phyloP scores from a whole-genome alignment of 1,140 invertebrate species.

The Latrodectus geometricus region DNA sequence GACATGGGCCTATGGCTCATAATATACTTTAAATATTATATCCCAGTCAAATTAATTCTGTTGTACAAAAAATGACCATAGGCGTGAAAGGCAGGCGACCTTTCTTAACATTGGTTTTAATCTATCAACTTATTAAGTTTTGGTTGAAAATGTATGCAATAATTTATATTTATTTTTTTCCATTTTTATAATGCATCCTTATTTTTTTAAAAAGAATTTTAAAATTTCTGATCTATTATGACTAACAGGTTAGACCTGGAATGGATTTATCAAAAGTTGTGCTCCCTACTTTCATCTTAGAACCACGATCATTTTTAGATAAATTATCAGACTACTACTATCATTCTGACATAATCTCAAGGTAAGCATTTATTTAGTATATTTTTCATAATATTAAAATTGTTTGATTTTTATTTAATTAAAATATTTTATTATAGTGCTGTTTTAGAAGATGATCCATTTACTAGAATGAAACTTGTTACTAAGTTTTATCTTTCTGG shows the following conservation, averaged over 20 bases:
- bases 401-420: slow-evolving; percentile 1
- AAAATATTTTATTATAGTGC: slow-evolving; percentile 75
- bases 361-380: slow-evolving; percentile 73
- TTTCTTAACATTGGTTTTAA: too few relatives aligned
- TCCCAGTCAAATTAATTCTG: too few relatives aligned
- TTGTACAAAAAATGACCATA: too few relatives aligned
- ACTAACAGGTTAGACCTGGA: slow-evolving; percentile 78
- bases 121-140: too few relatives aligned
- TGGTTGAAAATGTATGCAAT: too few relatives aligned
- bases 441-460: slow-evolving; percentile 86
- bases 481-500: slow-evolving; percentile 89
- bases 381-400: not conserved
- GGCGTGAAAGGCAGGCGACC: too few relatives aligned
- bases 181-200: too few relatives aligned
- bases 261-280: slow-evolving; percentile 98
- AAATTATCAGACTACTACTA: slow-evolving; percentile 94
- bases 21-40: too few relatives aligned
- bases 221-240: too few relatives aligned
- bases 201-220: too few relatives aligned
- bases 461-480: slow-evolving; percentile 88
- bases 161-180: too few relatives aligned
- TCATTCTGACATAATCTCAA: slow-evolving; percentile 88
- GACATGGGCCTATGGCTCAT: too few relatives aligned
- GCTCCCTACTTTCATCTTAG: slow-evolving; percentile 81
- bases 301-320: slow-evolving; percentile 92